Evolutionary conservation across 2,888 invertebrate genomes (phyloP).

Genomic region (Zele albiditarsus): DNA sequence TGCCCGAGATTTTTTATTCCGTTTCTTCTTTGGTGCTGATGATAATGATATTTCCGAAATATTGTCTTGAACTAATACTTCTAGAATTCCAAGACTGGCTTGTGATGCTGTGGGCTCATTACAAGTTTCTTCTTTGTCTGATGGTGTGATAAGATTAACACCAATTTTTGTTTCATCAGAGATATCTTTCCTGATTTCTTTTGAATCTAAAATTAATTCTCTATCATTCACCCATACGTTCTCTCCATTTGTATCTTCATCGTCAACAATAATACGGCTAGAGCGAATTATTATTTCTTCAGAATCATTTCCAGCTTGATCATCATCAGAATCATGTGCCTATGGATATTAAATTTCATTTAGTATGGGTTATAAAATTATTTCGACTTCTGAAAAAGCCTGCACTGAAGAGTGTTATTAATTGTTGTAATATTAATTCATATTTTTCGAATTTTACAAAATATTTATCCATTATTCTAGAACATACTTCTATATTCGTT

Average conservation of each 20-base stretch:
- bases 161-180: neutral
- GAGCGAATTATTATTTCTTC: conserved; percentile 39
- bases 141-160: neutral
- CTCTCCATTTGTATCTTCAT: conserved; percentile 37
- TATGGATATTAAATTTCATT: neutral
- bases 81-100: conserved; percentile 35
- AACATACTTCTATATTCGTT: conserved; percentile 38
- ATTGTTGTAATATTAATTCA: no score
- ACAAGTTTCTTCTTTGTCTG: neutral
- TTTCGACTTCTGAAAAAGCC: no score
- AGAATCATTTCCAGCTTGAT: neutral
- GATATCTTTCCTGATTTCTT: neutral
- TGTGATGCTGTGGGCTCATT: neutral
- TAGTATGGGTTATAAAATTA: neutral
- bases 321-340: neutral
- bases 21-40: conserved; percentile 43
- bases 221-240: conserved; percentile 14
- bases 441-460: no score
- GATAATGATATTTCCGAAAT: conserved; percentile 52
- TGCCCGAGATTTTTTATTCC: conserved; percentile 32
- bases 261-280: conserved; percentile 44
- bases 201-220: neutral
- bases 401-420: no score
- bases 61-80: conserved; percentile 51
- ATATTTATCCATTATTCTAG: neutral